These are phyloP conservation scores for Balanococcus diminutus DNA, from an alignment of 2,888 invertebrate genomes.

Conservation along the genomic window DNA sequence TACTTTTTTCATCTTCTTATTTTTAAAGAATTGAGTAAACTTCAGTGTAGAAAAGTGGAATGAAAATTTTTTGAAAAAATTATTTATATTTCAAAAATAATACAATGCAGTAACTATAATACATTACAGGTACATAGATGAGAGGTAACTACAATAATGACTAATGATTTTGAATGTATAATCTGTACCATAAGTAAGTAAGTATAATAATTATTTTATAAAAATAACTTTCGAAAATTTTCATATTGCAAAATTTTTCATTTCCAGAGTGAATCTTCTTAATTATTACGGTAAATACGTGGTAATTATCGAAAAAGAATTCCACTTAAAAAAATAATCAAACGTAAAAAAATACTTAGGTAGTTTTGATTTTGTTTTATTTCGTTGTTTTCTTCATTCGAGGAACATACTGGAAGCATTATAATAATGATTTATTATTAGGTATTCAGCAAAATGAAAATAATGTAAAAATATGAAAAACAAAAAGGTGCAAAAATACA, in stretches of 20 bases:
- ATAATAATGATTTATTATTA: not conserved
- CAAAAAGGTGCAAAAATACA: not conserved
- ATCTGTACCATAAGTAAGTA: not conserved
- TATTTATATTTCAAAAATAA: too few species aligned
- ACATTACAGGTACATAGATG: too few species aligned
- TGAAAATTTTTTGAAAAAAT: too few species aligned
- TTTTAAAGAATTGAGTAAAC: too few species aligned
- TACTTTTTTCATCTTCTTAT: too few species aligned
- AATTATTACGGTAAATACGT: not conserved
- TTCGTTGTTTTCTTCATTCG: not conserved
- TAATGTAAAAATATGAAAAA: not conserved
- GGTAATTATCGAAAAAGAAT: not conserved
- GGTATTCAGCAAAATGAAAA: not conserved
- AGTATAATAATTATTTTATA: not conserved
- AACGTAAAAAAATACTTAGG: not conserved
- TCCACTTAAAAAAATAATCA: not conserved
- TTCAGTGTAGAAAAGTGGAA: too few species aligned
- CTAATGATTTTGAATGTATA: not conserved
- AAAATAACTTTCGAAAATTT: not conserved
- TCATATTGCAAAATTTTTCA: not conserved
- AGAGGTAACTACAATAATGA: too few species aligned
- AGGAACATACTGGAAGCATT: not conserved
- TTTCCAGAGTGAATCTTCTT: not conserved
- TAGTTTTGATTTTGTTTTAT: not conserved
- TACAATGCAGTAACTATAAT: too few species aligned